Percentiles rank a stretch among this genome's conserved stretches.
Conservation (phyloP, 1,140 invertebrate species). For the Lasioglossum albipes region DNA sequence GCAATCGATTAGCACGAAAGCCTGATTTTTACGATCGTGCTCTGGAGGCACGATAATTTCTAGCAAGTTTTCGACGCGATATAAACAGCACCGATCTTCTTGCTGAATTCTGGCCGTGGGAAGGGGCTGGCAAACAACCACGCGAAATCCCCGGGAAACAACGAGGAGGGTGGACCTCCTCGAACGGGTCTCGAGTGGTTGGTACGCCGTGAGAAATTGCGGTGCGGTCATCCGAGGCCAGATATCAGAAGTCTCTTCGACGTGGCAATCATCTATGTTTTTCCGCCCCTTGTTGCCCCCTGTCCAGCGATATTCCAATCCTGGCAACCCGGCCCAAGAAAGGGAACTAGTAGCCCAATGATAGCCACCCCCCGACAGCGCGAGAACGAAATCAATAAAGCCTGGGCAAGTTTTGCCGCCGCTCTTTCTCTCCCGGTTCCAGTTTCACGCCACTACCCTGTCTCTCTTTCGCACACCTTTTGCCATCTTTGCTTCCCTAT, state of each 20-base stretch:
- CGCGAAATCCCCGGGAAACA: neutral
- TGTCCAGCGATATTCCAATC: neutral
- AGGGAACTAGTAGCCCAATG: slow-evolving; percentile 50
- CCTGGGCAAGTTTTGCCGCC: slow-evolving; percentile 20
- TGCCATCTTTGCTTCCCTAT: neutral
- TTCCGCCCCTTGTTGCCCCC: neutral
- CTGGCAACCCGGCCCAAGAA: slow-evolving; percentile 20
- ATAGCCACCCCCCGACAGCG: slow-evolving; percentile 34
- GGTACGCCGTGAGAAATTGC: slow-evolving; percentile 43
- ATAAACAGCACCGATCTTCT: too few species aligned
- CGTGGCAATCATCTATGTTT: slow-evolving; percentile 28
- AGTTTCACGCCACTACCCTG: neutral
- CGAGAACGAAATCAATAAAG: slow-evolving; percentile 62
- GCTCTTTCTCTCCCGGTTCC: slow-evolving; percentile 15
- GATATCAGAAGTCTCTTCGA: slow-evolving; percentile 39
- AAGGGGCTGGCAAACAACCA: neutral
- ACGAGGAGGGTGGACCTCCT: neutral
- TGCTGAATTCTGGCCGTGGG: neutral
- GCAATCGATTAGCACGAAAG: neutral
- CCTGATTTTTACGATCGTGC: slow-evolving; percentile 3
- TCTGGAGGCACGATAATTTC: neutral
- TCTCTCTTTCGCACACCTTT: slow-evolving; percentile 18
- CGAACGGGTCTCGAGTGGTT: slow-evolving; percentile 2
- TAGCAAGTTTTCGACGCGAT: neutral
- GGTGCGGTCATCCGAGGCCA: slow-evolving; percentile 10